Evolutionary conservation across 2,888 invertebrate genomes (phyloP), one percentile per base, ranked within the genome.

Genomic region (Siphlonurus alternatus): DNA sequence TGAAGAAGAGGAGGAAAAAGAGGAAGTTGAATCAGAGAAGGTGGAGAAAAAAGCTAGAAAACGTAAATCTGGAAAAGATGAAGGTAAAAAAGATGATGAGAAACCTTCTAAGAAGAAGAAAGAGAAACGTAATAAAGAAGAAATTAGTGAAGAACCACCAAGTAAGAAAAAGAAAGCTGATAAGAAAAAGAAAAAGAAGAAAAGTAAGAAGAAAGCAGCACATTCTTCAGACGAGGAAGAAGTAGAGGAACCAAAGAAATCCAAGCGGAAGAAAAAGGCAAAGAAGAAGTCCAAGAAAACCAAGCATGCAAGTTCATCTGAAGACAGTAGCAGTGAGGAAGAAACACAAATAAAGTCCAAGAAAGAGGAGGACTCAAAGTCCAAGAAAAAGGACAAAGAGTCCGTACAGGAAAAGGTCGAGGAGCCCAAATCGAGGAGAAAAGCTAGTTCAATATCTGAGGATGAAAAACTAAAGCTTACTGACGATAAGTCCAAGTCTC

Each of bases 1-100:
- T 65, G 69, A 71, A 20, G 63, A 68, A 19, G 68, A 66, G 62
- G 66, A 65, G 61, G 61, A 63, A 25, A 56, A 2, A 62, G 65
- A 59, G 38, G 62, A 25, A 53, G 53, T 23, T 62, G 65, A 19
- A 64, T 25, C 54, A 62, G 61, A 38, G 64, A 63, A 25, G 60
- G 51, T 18, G 59, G 54, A 25, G 62, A 38, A 38, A 56, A 56
- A 56, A n/a, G 5, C 56, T 18, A 56, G 22, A 20, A 56, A 56
- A 20, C 5, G 56, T 7, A 56, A 56, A 20, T 19, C 51, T 15
- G 64, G 59, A 20, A 19, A 22, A 20, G 61, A 5, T 24, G 23
- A 24, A 20, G 56, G n/a, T 18, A 38, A 64, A 51, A 23, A 53
- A 19, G 54, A 59, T 2, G 63, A 59, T n/a, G 59, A 54, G 18